Evolutionary conservation across 1,140 invertebrate species (phyloP).

Genomic region (Anadara kagoshimensis): DNA sequence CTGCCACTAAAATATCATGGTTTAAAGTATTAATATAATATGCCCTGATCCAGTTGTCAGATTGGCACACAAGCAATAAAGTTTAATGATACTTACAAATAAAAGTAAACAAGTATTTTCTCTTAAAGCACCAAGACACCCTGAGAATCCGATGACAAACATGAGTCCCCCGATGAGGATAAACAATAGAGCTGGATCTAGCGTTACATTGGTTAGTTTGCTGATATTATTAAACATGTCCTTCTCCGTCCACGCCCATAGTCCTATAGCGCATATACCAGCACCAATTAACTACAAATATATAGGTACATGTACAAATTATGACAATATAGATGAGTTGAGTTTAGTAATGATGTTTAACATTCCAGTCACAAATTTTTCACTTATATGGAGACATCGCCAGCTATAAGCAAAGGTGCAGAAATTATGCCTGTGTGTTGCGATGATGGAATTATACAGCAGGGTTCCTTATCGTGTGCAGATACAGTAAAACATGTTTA

Average conservation of each 20-base stretch:
- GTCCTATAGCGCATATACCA: constrained; percentile 88
- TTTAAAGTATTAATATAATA: too few species aligned
- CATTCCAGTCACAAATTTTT: too few species aligned
- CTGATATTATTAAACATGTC: constrained; percentile 95
- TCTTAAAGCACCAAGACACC: constrained; percentile 94
- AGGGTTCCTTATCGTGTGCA: too few species aligned
- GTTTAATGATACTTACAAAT: constrained; percentile 75
- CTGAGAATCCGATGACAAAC: constrained; percentile 93
- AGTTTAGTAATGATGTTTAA: too few species aligned
- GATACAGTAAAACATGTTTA: too few species aligned
- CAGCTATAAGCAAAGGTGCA: too few species aligned
- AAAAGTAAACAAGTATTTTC: constrained; percentile 83
- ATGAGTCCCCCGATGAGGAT: constrained; percentile 93
- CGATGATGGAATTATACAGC: too few species aligned
- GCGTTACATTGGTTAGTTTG: constrained; percentile 86
- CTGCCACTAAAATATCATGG: too few species aligned
- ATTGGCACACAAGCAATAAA: too few species aligned
- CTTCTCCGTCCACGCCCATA: constrained; percentile 98
- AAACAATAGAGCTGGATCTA: constrained; percentile 96
- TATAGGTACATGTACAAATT: constrained; percentile 34
- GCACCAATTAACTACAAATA: constrained; percentile 87
- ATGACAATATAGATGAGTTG: neutral
- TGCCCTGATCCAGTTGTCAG: too few species aligned
- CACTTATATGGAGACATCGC: too few species aligned
- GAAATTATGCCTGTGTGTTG: too few species aligned